These are phyloP conservation scores for Tragelaphus buxtoni DNA, from an alignment of 2,113 vertebrate genomes.

Conservation along the genomic window DNA sequence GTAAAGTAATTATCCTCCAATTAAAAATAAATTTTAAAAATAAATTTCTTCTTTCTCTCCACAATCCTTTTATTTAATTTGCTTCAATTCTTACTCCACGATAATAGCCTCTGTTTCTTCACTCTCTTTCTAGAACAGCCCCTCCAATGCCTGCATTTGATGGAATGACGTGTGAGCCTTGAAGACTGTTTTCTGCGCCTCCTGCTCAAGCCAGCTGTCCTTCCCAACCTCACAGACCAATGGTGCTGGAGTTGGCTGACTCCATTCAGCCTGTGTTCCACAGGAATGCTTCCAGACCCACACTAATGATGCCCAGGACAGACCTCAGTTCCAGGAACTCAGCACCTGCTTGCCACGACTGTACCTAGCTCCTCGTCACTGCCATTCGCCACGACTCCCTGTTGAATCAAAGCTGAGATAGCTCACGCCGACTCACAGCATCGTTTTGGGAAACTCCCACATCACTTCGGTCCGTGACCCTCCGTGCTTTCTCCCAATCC, in stretches of 20 bases:
- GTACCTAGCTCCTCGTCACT: background rate
- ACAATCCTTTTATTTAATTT: background rate
- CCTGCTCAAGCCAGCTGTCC: background rate
- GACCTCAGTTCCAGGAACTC: background rate
- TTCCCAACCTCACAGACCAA: background rate
- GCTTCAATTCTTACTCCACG: background rate
- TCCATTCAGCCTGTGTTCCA: background rate
- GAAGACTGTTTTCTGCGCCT: background rate
- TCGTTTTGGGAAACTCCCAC: background rate
- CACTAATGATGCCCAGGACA: background rate
- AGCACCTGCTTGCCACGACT: too few relatives aligned
- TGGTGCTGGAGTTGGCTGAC: fast-evolving
- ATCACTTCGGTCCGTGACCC: background rate
- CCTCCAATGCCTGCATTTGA: background rate
- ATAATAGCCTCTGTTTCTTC: background rate
- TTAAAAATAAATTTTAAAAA: background rate
- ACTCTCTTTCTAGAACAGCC: background rate
- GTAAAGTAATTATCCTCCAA: background rate
- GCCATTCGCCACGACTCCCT: fast-evolving
- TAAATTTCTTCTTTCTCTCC: background rate
- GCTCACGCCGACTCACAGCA: background rate
- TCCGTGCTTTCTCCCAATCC: background rate
- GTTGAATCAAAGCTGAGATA: background rate
- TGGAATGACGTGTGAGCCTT: background rate
- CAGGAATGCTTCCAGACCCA: background rate